Evolutionary conservation across 2,888 invertebrate species (phyloP).

Genomic region (Chloromyia formosa): DNA sequence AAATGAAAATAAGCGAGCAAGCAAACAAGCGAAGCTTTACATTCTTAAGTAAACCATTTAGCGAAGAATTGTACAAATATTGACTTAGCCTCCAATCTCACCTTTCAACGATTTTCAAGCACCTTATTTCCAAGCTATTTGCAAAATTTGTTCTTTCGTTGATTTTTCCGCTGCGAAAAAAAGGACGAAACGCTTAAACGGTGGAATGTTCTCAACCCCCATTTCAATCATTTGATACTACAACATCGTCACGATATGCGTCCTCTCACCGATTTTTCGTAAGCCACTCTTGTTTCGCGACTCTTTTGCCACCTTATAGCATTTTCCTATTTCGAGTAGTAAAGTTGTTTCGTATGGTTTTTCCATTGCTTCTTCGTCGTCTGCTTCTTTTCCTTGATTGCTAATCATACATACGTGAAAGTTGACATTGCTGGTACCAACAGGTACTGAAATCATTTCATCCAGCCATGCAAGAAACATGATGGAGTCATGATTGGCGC

Average conservation of each 20-base stretch:
- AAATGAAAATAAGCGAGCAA: slow-evolving; percentile 11
- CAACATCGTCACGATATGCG: background rate
- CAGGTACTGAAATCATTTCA: slow-evolving; percentile 42
- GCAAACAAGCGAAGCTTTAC: slow-evolving; percentile 12
- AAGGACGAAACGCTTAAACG: background rate
- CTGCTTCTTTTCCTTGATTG: slow-evolving; percentile 39
- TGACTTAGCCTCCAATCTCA: slow-evolving; percentile 15
- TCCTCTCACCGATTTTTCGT: background rate
- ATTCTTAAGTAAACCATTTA: slow-evolving; percentile 39
- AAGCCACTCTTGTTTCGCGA: background rate
- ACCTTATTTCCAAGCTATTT: slow-evolving; percentile 22
- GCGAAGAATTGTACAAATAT: slow-evolving; percentile 37
- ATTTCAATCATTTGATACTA: background rate
- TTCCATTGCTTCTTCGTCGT: slow-evolving; percentile 15
- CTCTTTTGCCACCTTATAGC: background rate
- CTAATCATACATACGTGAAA: slow-evolving; percentile 41
- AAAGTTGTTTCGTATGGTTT: slow-evolving; percentile 19
- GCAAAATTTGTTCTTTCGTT: background rate
- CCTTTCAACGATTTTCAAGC: slow-evolving; percentile 19
- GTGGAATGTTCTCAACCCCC: background rate
- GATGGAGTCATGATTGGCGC: background rate
- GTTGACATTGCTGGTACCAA: slow-evolving; percentile 42
- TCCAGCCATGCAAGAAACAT: background rate
- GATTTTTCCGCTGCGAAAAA: background rate
- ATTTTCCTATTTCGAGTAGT: background rate